Base-by-base conservation (phyloP, 2,888 invertebrate genomes). In the Priocnemis perturbator region DNA sequence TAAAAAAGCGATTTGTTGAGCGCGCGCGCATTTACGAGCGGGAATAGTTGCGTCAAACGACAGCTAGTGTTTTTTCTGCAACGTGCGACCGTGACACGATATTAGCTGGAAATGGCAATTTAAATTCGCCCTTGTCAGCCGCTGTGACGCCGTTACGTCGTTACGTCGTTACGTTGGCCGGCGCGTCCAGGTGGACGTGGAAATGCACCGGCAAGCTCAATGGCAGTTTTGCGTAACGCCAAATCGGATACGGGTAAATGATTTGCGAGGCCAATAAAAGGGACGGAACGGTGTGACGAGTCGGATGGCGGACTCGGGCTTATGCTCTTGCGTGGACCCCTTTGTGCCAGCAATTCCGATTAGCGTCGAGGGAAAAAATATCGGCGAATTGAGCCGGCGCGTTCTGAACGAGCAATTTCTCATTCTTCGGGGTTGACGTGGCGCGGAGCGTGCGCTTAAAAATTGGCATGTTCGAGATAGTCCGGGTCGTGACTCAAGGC, bases 151-250 rank as follows among this genome's bases (percentile, higher is more conserved):
- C 57, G 19, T 66, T 66, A 66, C 69, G 53, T 47, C 44, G 37
- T 69, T 19, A 48, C 58, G 14, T 47, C 44, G 37, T 69, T 19
- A 48, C 58, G 14, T 37, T n/a, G n/a, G n/a, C n/a, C n/a, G n/a
- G n/a, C 60, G 37, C 37, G 47, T 55, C 53, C 48, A 59, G 55
- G 53, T 62, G 57, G 17, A 30, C 21, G 26, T 52, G 52, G 59
- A 62, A 62, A 53, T 20, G 62, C 62, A 67, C 62, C 55, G 23
- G 47, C 67, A 58, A 58, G 48, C 47, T 48, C 63, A 48, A 57
- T 48, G 58, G 69, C 59, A 20, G 52, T 26, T 26, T 68, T 70
- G 58, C 69, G 69, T 67, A 70, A 70, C 57, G 19, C 55, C 62
- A 62, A 70, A 69, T 69, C 55, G 55, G 69, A 70, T 26, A 62